Base-by-base conservation (phyloP, 2,797 vertebrate species). In the Enteromius anoplus region DNA sequence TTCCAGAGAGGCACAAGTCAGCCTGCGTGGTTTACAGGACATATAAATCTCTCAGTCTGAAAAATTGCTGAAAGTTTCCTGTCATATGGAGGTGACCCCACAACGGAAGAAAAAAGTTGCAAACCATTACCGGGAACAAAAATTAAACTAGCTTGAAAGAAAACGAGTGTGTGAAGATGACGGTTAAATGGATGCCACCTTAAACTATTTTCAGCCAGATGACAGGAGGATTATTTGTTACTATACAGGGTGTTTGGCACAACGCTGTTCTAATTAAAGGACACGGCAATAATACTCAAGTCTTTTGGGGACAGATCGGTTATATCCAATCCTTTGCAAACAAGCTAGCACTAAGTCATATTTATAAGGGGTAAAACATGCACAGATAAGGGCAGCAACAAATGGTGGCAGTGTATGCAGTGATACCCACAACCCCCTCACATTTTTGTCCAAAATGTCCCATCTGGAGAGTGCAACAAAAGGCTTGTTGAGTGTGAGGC, bases 401-500 rank as follows among this genome's bases (percentile, higher is more conserved):
- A 65, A 66, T 66, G 26, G 60, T 47, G 42, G 26, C 11, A 51
- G 11, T 78, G 15, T 15, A 51, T 49, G 42, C 71, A 76, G 21
- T 15, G n/a, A 62, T 12, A 83, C 84, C 83, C 76, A 89, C 65
- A 86, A 84, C 70, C 60, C 83, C 77, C 68, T 76, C 68, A 45
- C 15, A 72, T 66, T 62, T 85, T 77, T 70, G 78, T 85, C 79
- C 76, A 85, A 34, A 51, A 64, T 51, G 78, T 86, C 82, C 87
- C 90, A 90, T 91, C 91, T 93, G 90, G 89, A 86, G 84, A 88
- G 77, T 84, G 65, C 88, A 90, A 92, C 91, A 92, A 90, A 84
- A 82, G 84, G 70, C 77, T 84, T 76, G 86, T 83, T 88, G 89
- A 92, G 81, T 82, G 58, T 86, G 76, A 73, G 62, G 88, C 78